A percentile compares a stretch with the other conserved stretches of the same genome.
Evolutionary conservation across 2,797 vertebrate genomes (phyloP).

Genomic region (Pseudopleuronectes americanus): DNA sequence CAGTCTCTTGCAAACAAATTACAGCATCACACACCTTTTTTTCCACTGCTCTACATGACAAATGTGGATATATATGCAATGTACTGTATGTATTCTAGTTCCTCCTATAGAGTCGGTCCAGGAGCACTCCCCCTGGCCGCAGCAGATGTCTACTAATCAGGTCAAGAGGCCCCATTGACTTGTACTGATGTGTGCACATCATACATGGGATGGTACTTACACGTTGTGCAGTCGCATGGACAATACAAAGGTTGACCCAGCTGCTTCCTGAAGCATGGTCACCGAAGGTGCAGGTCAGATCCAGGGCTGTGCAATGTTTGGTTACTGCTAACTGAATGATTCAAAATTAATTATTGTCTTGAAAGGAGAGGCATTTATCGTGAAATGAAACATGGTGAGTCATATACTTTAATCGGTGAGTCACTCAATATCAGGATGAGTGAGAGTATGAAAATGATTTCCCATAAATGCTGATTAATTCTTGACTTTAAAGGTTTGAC

Average conservation of each 20-base stretch:
- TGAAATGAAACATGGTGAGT: not conserved
- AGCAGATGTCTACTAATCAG: slow-evolving; percentile 71
- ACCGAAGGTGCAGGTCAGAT: slow-evolving; percentile 25
- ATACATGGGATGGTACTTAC: slow-evolving; percentile 18
- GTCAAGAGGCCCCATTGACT: slow-evolving; percentile 58
- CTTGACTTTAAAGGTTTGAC: not conserved
- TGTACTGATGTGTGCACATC: slow-evolving; percentile 46
- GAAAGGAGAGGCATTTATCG: not conserved
- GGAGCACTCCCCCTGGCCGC: slow-evolving; percentile 45
- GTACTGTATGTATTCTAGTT: slow-evolving; percentile 12
- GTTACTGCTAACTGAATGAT: not conserved
- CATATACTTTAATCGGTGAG: not conserved
- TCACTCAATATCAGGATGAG: not conserved
- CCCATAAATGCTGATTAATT: not conserved
- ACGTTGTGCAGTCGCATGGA: slow-evolving; percentile 21
- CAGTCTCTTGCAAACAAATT: not conserved
- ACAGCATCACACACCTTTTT: not conserved
- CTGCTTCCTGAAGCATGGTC: slow-evolving; percentile 55
- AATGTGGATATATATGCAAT: not conserved
- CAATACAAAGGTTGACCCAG: slow-evolving; percentile 55
- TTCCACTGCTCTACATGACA: not conserved
- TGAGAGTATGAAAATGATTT: not conserved
- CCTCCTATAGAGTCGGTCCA: slow-evolving; percentile 21
- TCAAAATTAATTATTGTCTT: not conserved
- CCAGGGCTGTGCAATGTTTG: not conserved